Evolutionary conservation across 2,888 invertebrate species (phyloP).

Genomic region (Eupithecia abbreviata): DNA sequence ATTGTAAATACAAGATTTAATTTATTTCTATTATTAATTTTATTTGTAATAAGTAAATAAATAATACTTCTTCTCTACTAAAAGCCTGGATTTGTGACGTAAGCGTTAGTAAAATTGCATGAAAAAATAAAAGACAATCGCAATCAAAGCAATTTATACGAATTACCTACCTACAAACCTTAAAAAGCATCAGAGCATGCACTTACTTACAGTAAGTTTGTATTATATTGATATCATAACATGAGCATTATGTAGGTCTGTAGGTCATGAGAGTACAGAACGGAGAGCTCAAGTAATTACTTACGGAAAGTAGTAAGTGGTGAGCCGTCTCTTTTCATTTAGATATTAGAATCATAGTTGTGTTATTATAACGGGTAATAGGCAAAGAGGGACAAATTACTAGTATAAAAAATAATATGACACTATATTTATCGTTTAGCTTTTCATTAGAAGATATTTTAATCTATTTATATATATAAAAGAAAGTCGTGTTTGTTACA

Average conservation of each 20-base stretch:
- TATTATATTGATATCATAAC: not conserved
- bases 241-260: slow-evolving; percentile 17
- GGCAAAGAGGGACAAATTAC: not conserved
- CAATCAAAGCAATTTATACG: too few relatives aligned
- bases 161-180: too few relatives aligned
- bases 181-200: not conserved
- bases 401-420: not conserved
- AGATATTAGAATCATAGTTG: slow-evolving; percentile 11
- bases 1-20: too few relatives aligned
- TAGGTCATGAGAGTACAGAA: slow-evolving; percentile 27
- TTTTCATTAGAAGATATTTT: not conserved
- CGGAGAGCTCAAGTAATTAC: slow-evolving; percentile 29
- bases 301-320: slow-evolving; percentile 32
- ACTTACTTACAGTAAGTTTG: not conserved
- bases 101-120: too few relatives aligned
- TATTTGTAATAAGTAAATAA: too few relatives aligned
- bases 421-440: not conserved
- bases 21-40: too few relatives aligned
- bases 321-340: slow-evolving; percentile 24
- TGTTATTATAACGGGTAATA: not conserved
- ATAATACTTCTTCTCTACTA: too few relatives aligned
- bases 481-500: too few relatives aligned
- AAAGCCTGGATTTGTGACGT: too few relatives aligned
- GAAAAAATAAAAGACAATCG: too few relatives aligned
- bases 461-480: too few relatives aligned